Conservation (phyloP, 2,888 invertebrate species). For the Atrina japonica region DNA sequence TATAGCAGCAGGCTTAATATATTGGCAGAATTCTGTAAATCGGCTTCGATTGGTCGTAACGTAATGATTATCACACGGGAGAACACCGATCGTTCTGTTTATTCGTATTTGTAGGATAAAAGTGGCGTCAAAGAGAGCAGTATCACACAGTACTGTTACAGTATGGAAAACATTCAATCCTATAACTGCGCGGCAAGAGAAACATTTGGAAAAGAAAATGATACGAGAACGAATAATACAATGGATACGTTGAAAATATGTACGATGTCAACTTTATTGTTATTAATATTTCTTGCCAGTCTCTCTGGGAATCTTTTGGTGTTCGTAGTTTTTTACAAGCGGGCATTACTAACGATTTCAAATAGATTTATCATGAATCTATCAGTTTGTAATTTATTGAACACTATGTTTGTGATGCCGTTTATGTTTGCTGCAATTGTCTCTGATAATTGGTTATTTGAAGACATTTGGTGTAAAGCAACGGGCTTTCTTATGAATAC, state of each 20-base stretch:
- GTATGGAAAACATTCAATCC: too few relatives aligned
- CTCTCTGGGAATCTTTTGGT: conserved; percentile 88
- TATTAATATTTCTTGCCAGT: conserved; percentile 81
- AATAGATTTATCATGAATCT: conserved; percentile 86
- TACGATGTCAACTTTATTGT: conserved; percentile 56
- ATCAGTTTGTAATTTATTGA: conserved; percentile 82
- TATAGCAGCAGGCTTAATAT: too few relatives aligned
- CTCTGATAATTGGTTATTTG: conserved; percentile 74
- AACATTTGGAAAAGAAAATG: too few relatives aligned
- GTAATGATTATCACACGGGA: too few relatives aligned
- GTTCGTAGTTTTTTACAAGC: conserved; percentile 87
- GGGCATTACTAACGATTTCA: conserved; percentile 88
- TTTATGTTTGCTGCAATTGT: conserved; percentile 79
- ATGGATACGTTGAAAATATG: conserved; percentile 50
- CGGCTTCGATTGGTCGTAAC: too few relatives aligned
- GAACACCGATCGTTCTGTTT: too few relatives aligned
- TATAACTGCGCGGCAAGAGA: too few relatives aligned
- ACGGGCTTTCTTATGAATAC: conserved; percentile 86
- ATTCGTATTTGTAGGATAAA: too few relatives aligned
- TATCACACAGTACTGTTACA: too few relatives aligned
- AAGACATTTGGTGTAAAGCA: conserved; percentile 81
- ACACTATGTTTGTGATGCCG: conserved; percentile 81
- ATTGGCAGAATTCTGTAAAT: too few relatives aligned
- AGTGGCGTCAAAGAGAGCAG: too few relatives aligned
- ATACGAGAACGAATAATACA: not conserved